Percentiles rank a stretch among this genome's conserved stretches.
phyloP scores from a whole-genome alignment of 2,797 vertebrate genomes.

The Lithobates pipiens region DNA sequence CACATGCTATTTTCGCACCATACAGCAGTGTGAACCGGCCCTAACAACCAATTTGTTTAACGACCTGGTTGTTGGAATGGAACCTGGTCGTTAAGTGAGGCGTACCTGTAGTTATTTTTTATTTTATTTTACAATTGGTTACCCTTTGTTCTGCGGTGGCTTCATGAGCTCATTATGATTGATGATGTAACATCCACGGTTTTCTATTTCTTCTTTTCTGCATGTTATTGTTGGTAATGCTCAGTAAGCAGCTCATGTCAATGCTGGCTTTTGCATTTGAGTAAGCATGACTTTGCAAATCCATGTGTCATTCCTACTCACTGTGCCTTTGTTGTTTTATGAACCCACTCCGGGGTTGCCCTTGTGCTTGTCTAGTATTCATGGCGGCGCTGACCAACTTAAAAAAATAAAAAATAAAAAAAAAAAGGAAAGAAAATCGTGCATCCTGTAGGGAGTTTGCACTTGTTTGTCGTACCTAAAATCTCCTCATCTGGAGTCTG shows the following conservation, averaged over 20 bases:
- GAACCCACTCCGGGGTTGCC: not conserved
- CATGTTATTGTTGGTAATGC: not conserved
- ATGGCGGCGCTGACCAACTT: not conserved
- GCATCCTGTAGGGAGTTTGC: no score
- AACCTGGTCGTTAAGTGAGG: no score
- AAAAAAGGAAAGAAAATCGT: no score
- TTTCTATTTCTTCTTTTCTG: not conserved
- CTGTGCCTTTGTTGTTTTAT: not conserved
- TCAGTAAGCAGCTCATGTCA: not conserved
- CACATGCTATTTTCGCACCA: no score
- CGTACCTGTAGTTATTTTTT: no score
- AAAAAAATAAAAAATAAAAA: no score
- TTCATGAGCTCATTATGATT: not conserved
- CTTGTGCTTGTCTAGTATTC: not conserved
- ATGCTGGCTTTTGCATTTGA: not conserved
- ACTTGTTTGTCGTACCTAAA: no score
- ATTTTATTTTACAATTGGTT: no score
- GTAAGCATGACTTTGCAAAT: slow-evolving; percentile 55
- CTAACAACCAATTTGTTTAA: no score
- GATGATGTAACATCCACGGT: not conserved
- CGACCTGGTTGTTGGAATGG: no score
- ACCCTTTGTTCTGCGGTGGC: not conserved
- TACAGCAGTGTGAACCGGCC: no score
- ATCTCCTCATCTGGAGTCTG: no score
- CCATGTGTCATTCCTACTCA: not conserved